phyloP scores from a whole-genome alignment of 2,888 invertebrate species.

The Dryobota labecula region DNA sequence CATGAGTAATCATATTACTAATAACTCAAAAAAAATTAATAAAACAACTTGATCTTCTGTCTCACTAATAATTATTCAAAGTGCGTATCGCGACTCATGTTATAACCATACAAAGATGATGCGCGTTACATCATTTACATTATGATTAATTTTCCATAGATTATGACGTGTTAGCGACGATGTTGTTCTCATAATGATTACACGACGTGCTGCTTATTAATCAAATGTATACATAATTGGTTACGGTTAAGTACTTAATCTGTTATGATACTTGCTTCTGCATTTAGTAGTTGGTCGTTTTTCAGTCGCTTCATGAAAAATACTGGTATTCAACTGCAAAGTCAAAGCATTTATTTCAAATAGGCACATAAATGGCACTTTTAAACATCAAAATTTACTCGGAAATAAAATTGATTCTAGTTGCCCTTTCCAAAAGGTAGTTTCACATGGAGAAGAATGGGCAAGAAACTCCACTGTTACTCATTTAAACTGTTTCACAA shows the following conservation, averaged over 20 bases:
- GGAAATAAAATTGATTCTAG: too few relatives aligned
- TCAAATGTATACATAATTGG: slow-evolving; percentile 35
- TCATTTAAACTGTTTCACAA: too few relatives aligned
- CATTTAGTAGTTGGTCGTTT: background rate
- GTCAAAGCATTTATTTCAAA: too few relatives aligned
- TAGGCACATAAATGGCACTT: too few relatives aligned
- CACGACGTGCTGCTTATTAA: slow-evolving; percentile 32
- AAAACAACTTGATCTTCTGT: slow-evolving; percentile 1
- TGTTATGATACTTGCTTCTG: slow-evolving; percentile 1
- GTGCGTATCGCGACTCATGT: background rate
- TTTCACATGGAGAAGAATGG: too few relatives aligned
- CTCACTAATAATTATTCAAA: slow-evolving; percentile 13
- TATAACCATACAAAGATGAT: slow-evolving; percentile 17
- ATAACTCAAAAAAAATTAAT: background rate
- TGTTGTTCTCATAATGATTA: slow-evolving; percentile 29
- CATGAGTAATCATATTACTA: background rate
- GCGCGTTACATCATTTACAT: slow-evolving; percentile 27
- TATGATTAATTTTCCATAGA: slow-evolving; percentile 52
- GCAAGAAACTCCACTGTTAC: too few relatives aligned
- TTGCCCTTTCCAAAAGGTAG: too few relatives aligned
- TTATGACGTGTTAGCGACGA: slow-evolving; percentile 33
- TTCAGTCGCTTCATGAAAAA: background rate
- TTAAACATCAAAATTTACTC: too few relatives aligned
- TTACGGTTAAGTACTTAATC: slow-evolving; percentile 1
- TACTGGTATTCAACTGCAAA: too few relatives aligned